Percentiles rank a stretch among this genome's conserved stretches.
These are phyloP conservation scores for Oryzias celebensis DNA, from an alignment of 2,113 vertebrate genomes.

Conservation along the genomic window DNA sequence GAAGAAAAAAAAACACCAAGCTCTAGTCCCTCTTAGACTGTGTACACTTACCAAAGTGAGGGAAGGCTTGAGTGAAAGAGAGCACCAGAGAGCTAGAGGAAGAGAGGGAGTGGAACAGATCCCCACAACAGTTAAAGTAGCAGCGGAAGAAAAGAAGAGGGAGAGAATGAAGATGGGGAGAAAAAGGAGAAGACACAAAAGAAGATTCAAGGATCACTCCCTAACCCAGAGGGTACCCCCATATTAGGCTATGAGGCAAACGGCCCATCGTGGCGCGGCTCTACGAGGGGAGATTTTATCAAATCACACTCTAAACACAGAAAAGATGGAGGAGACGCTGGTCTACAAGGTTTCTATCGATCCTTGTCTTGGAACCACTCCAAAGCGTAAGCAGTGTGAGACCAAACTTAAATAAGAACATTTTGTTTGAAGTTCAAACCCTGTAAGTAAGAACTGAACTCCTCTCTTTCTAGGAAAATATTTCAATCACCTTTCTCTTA, in stretches of 20 bases:
- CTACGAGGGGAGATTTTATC: slow-evolving; percentile 66
- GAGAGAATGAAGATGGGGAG: slow-evolving; percentile 27
- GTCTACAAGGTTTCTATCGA: slow-evolving; percentile 48
- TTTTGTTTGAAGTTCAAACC: slow-evolving; percentile 26
- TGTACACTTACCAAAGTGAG: slow-evolving; percentile 44
- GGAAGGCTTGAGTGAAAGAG: slow-evolving; percentile 29
- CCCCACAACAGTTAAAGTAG: slow-evolving; percentile 19
- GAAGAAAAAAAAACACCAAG: slow-evolving; percentile 29
- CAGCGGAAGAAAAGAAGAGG: slow-evolving; percentile 24
- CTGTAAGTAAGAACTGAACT: background rate
- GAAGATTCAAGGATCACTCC: slow-evolving; percentile 13
- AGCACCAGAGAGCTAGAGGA: slow-evolving; percentile 20
- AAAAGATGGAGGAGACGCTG: slow-evolving; percentile 23
- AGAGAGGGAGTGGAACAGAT: slow-evolving; percentile 41
- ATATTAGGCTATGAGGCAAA: slow-evolving; percentile 76
- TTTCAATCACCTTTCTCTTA: no score
- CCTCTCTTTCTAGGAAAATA: no score
- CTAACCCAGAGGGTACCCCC: slow-evolving; percentile 60
- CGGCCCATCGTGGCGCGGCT: slow-evolving; percentile 21
- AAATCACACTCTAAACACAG: slow-evolving; percentile 52
- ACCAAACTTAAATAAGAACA: slow-evolving; percentile 25
- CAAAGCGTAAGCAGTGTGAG: slow-evolving; percentile 36
- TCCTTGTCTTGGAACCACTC: slow-evolving; percentile 31
- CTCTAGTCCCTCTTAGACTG: slow-evolving; percentile 55
- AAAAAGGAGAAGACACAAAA: background rate